Base-by-base conservation (phyloP, 2,888 invertebrate species). In the Pollenia amentaria region DNA sequence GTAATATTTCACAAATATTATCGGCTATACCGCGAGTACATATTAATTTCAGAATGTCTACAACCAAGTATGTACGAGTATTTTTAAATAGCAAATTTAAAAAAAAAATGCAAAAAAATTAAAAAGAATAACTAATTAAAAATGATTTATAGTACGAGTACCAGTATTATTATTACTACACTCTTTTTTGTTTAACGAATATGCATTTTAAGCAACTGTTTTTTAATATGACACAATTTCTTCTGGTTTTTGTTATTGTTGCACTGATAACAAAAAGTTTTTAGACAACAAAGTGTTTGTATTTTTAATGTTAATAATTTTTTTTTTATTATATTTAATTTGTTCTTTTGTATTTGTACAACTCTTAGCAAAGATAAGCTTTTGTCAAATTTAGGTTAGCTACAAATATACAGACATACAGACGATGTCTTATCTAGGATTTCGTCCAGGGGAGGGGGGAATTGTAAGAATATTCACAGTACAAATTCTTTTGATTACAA, bases 351-450 rank as follows among this genome's bases (percentile, higher is more conserved):
- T 69, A 57, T 60, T 42, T 78, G 57, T 60, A 14, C 16, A 72
- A 9, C 81, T 75, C 67, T 73, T 65, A 81, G 38, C 9, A n/a
- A 57, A 40, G 81, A 81, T 81, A 81, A 81, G 80, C 64, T 72
- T 80, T 80, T 80, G 72, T 64, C 65, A 81, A 81, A 81, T 81
- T 81, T 75, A 67, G 81, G 81, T 81, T 81, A 81, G 42, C 16
- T 38, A 51, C 75, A 46, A 44, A 46, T 18, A 46, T 44, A 60
- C 4, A 21, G 46, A 38, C 44, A 38, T 16, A 64, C 11, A 64
- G 16, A 42, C 18, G 10, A 6, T 29, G 29, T 73, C 81, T 81
- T 81, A 81, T 81, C 81, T 57, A 67, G 40, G 48, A 67, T 67
- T 81, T 81, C 48, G 57, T 42, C 2, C 65, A 44, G 65, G 46